Conservation (phyloP, 2,888 invertebrate species). For the Hedya salicella region DNA sequence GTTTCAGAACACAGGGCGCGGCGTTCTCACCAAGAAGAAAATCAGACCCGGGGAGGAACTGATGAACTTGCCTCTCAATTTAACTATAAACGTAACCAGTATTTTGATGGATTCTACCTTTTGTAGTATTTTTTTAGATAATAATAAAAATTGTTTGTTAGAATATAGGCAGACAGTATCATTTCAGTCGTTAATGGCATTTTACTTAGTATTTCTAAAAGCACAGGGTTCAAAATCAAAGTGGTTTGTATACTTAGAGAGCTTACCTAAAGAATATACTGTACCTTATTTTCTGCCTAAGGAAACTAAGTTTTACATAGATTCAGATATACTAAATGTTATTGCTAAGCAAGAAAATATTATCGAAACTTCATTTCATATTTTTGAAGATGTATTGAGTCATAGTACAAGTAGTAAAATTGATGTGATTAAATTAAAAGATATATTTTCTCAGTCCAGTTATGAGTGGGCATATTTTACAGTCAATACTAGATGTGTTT, state of each 20-base stretch:
- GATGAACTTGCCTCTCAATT: conserved; percentile 85
- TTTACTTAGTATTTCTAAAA: conserved; percentile 89
- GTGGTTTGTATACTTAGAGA: conserved; percentile 88
- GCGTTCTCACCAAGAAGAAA: conserved; percentile 86
- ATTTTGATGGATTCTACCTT: conserved; percentile 81
- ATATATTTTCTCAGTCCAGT: conserved; percentile 75
- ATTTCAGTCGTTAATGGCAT: conserved; percentile 89
- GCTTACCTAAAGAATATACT: conserved; percentile 87
- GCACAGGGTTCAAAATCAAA: conserved; percentile 81
- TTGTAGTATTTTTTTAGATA: conserved; percentile 78
- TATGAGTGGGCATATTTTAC: conserved; percentile 93
- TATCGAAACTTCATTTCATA: conserved; percentile 73
- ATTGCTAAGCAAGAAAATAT: conserved; percentile 80
- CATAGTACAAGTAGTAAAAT: conserved; percentile 65
- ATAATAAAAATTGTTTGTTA: conserved; percentile 74
- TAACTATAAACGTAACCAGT: conserved; percentile 86
- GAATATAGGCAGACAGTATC: conserved; percentile 72
- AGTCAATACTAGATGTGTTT: conserved; percentile 94
- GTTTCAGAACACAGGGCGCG: conserved; percentile 90
- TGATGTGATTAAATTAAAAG: conserved; percentile 70
- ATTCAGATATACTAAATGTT: conserved; percentile 82
- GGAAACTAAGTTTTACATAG: conserved; percentile 83
- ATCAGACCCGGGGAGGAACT: conserved; percentile 85
- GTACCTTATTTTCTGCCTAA: conserved; percentile 88
- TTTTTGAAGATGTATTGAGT: conserved; percentile 78